Percentiles rank a stretch among this genome's conserved stretches.
Conservation (phyloP, 1,140 invertebrate species). For the Matsumurasca onukii region DNA sequence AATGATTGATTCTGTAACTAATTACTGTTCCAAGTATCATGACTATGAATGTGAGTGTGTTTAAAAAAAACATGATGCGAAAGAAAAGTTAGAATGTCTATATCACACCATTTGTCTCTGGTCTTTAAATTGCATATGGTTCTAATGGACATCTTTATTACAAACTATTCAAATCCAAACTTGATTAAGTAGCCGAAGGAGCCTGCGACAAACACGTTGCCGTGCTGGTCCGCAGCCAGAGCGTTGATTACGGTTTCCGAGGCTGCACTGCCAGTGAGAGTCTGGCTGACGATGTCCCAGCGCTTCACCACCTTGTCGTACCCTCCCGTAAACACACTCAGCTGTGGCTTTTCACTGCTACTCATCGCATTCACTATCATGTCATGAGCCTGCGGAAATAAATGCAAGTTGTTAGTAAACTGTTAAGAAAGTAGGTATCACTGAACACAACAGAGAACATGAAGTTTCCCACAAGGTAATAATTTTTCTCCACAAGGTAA, state of each 20-base stretch:
- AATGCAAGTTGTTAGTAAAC: not conserved
- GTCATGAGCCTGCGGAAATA: constrained; percentile 46
- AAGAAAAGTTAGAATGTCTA: too few relatives aligned
- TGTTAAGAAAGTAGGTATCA: not conserved
- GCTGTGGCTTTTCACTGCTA: constrained; percentile 39
- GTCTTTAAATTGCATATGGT: too few relatives aligned
- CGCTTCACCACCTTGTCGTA: constrained; percentile 51
- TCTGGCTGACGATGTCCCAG: constrained; percentile 45
- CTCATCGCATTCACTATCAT: constrained; percentile 49
- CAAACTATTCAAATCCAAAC: constrained; percentile 40
- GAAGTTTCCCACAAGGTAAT: too few relatives aligned
- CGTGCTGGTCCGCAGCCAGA: constrained; percentile 44
- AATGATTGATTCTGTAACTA: too few relatives aligned
- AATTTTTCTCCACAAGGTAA: too few relatives aligned
- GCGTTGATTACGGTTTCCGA: constrained; percentile 48
- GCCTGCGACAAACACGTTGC: constrained; percentile 47
- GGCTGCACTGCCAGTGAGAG: constrained; percentile 38
- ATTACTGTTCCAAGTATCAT: too few relatives aligned
- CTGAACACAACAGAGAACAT: too few relatives aligned
- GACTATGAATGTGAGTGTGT: too few relatives aligned
- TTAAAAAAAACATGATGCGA: too few relatives aligned
- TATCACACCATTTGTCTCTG: too few relatives aligned
- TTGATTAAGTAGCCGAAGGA: constrained; percentile 47
- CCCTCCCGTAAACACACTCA: constrained; percentile 48
- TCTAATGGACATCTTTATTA: too few relatives aligned